Base-by-base conservation (phyloP, 2,888 invertebrate species). In the Spodoptera littoralis region DNA sequence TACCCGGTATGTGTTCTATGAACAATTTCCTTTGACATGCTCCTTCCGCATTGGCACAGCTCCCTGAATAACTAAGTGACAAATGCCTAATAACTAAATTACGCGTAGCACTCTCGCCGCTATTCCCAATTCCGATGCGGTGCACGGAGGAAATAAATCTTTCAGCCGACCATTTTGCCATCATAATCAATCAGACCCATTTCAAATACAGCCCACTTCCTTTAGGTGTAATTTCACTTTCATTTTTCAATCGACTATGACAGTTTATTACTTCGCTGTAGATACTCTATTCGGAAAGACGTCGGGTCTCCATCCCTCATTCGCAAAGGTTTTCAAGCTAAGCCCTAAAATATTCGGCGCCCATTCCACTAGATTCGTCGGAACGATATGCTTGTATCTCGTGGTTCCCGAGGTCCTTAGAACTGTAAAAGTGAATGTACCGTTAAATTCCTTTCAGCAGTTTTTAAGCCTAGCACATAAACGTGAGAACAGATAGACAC, bases 361-460 rank as follows among this genome's bases (percentile, higher is more conserved):
- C 59, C 30, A 55, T 51, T 69, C 63, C 50, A 36, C 41, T 64
- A 69, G 69, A 69, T 69, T 54, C 54, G 42, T 18, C 24, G n/a
- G n/a, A 51, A 51, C 42, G 69, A 69, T 69, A 69, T 48, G 69
- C 59, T 50, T 41, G 59, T 55, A 45, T 43, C 54, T 54, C 9
- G 42, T 47, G 51, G 44, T 42, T 54, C 30, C 41, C 65, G 69
- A 69, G 69, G 59, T 65, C 69, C 69, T 69, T 69, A 59, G 65
- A 70, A 65, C 66, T 70, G 70, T 70, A 70, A 70, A 70, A 70
- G 70, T 70, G 70, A 70, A 70, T 70, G 70, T 70, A 61, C 70
- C 61, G 65, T 70, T 65, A 66, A 54, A 70, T 70, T 70, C 70
- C 70, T 61, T 61, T 66, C 48, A 61, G 60, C 50, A 0, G 60